phyloP scores from a whole-genome alignment of 2,113 vertebrate species.

The Catharus minimus region DNA sequence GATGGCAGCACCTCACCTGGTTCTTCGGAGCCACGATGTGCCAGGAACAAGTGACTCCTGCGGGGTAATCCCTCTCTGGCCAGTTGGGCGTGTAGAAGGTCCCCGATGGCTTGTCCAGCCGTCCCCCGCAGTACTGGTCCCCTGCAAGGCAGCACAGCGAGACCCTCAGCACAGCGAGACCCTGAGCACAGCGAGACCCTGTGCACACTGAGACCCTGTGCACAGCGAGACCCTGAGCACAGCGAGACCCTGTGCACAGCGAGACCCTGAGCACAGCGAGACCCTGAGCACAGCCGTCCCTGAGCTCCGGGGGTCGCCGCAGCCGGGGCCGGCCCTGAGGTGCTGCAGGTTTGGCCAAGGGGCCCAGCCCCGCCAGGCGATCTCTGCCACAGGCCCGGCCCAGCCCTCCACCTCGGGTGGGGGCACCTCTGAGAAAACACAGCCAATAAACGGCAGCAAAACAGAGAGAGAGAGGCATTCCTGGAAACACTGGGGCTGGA shows the following conservation, averaged over 20 bases:
- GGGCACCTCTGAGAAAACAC: background rate
- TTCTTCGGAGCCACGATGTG: slow-evolving; percentile 94
- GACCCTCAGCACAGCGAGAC: background rate
- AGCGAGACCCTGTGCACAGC: too few species aligned
- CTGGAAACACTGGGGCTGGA: background rate
- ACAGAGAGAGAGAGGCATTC: background rate
- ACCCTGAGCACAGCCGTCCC: too few species aligned
- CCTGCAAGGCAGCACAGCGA: slow-evolving; percentile 72
- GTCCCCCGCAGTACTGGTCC: slow-evolving; percentile 97
- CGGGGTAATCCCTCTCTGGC: slow-evolving; percentile 96
- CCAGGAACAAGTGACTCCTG: slow-evolving; percentile 94
- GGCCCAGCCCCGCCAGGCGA: too few species aligned
- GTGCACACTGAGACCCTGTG: too few species aligned
- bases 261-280: too few species aligned
- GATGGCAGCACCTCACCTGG: slow-evolving; percentile 76
- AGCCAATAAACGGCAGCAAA: background rate
- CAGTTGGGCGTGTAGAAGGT: slow-evolving; percentile 96
- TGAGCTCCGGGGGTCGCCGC: too few species aligned
- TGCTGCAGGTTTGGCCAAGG: background rate
- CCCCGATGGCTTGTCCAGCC: slow-evolving; percentile 85
- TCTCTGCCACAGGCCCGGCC: accelerated
- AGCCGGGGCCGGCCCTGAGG: too few species aligned
- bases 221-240: too few species aligned
- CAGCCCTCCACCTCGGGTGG: background rate
- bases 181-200: too few species aligned